phyloP scores from a whole-genome alignment of 2,113 vertebrate genomes.

The Mellivora capensis region DNA sequence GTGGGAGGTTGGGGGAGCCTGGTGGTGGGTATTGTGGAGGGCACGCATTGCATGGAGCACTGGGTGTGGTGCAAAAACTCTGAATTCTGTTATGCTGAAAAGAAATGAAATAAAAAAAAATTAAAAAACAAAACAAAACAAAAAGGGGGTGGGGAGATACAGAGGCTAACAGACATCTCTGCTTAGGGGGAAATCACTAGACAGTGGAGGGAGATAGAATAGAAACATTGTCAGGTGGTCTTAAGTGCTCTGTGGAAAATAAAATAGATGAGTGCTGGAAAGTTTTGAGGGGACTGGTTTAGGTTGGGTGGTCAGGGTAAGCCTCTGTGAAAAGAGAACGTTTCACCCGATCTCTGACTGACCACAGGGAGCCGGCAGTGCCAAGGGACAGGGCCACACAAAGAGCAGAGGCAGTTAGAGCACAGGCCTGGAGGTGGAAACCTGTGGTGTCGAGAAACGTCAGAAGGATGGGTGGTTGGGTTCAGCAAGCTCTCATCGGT shows the following conservation, averaged over 20 bases:
- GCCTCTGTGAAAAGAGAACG: background rate
- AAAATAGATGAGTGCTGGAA: background rate
- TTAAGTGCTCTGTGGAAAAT: background rate
- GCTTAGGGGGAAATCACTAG: background rate
- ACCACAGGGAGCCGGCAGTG: background rate
- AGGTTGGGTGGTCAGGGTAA: too few species aligned
- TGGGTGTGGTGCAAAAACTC: too few species aligned
- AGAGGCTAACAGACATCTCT: background rate
- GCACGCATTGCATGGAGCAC: too few species aligned
- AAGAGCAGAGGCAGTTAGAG: background rate
- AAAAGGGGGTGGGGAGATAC: too few species aligned
- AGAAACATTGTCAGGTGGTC: background rate
- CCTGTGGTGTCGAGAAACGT: too few species aligned
- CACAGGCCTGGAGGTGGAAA: background rate
- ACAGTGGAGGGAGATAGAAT: background rate
- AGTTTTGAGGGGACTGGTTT: background rate
- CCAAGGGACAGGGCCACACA: background rate
- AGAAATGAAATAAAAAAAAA: too few species aligned
- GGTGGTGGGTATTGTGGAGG: too few species aligned
- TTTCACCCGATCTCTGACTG: background rate
- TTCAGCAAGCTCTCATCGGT: background rate
- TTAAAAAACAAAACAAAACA: too few species aligned
- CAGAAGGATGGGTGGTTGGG: rapidly evolving
- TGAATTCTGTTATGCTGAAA: too few species aligned
- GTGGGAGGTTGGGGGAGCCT: too few species aligned